Conservation (phyloP, 2,113 vertebrate genomes). For the Sceloporus tristichus region DNA sequence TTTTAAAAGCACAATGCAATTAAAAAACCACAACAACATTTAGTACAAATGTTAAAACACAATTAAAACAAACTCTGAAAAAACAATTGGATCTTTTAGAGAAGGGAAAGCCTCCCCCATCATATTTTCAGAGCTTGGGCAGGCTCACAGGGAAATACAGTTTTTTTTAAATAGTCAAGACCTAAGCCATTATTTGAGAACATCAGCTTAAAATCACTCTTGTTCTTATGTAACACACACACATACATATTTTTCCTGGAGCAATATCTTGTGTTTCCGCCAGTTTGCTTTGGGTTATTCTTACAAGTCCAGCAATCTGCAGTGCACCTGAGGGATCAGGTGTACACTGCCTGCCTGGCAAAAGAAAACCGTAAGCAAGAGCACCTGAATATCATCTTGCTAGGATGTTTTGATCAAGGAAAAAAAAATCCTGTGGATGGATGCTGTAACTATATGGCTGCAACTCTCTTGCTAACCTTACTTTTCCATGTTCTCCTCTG, state of each 20-base stretch:
- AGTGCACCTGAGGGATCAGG: background rate
- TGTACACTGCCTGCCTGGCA: background rate
- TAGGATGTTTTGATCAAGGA: conserved; percentile 56
- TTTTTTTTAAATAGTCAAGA: background rate
- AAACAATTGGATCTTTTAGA: too few relatives aligned
- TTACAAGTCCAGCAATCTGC: background rate
- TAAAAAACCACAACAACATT: too few relatives aligned
- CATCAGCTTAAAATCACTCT: background rate
- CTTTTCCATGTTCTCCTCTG: conserved; percentile 9
- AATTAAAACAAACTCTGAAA: too few relatives aligned
- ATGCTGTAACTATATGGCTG: background rate
- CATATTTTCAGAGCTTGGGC: too few relatives aligned
- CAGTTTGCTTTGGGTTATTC: background rate
- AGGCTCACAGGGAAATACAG: too few relatives aligned
- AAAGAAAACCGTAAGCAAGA: background rate
- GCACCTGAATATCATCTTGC: background rate
- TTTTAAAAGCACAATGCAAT: too few relatives aligned
- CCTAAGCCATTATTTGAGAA: background rate
- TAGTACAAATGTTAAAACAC: too few relatives aligned
- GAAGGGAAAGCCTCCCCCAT: too few relatives aligned
- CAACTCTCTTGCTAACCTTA: conserved; percentile 50
- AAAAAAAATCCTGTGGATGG: conserved; percentile 8
- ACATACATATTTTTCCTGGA: background rate
- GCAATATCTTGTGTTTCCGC: background rate
- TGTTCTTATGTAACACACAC: background rate